phyloP scores from a whole-genome alignment of 2,888 invertebrate genomes.

The Aporophyla nigra region DNA sequence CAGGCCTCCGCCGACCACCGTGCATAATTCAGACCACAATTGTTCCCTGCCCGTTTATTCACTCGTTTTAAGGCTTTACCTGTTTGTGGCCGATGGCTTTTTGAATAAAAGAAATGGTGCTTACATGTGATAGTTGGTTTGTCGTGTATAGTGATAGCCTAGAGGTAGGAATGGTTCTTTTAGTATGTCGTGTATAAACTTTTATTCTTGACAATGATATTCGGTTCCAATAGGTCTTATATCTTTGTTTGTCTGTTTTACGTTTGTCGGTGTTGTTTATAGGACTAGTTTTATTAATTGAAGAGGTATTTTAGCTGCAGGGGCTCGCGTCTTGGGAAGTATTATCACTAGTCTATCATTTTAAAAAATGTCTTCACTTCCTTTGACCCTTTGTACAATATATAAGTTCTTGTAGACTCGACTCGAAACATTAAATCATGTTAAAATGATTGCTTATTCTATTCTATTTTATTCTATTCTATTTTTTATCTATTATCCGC shows the following conservation, averaged over 20 bases:
- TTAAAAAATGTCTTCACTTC: too few species aligned
- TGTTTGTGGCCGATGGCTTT: slow-evolving; percentile 46
- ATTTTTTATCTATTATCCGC: too few species aligned
- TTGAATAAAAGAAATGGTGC: slow-evolving; percentile 51
- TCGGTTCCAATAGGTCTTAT: not conserved
- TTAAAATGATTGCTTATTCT: too few species aligned
- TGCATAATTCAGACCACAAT: slow-evolving; percentile 71
- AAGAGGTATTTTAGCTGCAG: not conserved
- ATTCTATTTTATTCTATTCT: too few species aligned
- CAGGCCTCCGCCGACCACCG: slow-evolving; percentile 51
- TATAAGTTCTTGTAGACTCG: too few species aligned
- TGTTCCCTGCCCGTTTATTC: slow-evolving; percentile 67
- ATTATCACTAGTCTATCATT: not conserved
- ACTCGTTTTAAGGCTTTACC: slow-evolving; percentile 54
- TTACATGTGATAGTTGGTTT: slow-evolving; percentile 25
- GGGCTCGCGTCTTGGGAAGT: not conserved
- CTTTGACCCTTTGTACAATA: too few species aligned
- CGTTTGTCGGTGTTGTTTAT: not conserved
- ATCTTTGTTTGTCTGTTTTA: not conserved
- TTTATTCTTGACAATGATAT: not conserved
- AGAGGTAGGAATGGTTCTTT: slow-evolving; percentile 1
- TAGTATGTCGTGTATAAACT: not conserved
- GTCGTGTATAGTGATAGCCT: slow-evolving; percentile 24
- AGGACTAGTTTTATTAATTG: not conserved
- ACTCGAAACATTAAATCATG: too few species aligned